Evolutionary conservation across 2,888 invertebrate genomes (phyloP).

Genomic region (Orthosia gracilis): DNA sequence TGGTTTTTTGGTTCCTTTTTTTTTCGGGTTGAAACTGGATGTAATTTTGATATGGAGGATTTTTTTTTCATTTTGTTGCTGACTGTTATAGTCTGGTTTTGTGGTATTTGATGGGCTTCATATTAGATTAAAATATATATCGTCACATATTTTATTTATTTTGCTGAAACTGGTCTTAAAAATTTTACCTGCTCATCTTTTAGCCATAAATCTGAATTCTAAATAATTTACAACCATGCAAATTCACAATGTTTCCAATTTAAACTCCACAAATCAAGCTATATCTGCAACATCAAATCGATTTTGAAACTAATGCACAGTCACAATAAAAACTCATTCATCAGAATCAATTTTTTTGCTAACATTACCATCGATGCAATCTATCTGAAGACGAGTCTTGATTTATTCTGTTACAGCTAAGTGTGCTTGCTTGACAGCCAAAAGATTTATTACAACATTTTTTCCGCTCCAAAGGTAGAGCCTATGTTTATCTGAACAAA

Average conservation of each 20-base stretch:
- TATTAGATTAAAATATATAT: no score
- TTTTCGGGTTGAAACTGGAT: constrained; percentile 7
- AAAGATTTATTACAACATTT: constrained; percentile 84
- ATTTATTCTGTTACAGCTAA: constrained; percentile 83
- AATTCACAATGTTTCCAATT: background rate
- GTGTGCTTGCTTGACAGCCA: constrained; percentile 82
- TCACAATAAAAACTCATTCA: constrained; percentile 8
- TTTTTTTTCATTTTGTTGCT: background rate
- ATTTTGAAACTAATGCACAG: constrained; percentile 2
- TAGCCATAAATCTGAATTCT: background rate
- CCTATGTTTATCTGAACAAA: constrained; percentile 68
- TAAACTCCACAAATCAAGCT: background rate
- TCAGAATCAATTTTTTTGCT: constrained; percentile 64
- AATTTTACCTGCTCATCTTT: background rate
- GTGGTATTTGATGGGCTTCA: background rate
- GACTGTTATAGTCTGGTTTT: background rate
- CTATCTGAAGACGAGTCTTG: constrained; percentile 75
- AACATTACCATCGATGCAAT: constrained; percentile 76
- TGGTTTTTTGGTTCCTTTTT: constrained; percentile 38
- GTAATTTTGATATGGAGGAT: constrained; percentile 11
- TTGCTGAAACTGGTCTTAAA: background rate
- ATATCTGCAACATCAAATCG: background rate
- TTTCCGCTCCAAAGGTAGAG: constrained; percentile 76
- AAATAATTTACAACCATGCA: background rate
- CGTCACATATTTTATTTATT: no score